Conservation (phyloP, 1,140 invertebrate genomes). For the Pinna nobilis region DNA sequence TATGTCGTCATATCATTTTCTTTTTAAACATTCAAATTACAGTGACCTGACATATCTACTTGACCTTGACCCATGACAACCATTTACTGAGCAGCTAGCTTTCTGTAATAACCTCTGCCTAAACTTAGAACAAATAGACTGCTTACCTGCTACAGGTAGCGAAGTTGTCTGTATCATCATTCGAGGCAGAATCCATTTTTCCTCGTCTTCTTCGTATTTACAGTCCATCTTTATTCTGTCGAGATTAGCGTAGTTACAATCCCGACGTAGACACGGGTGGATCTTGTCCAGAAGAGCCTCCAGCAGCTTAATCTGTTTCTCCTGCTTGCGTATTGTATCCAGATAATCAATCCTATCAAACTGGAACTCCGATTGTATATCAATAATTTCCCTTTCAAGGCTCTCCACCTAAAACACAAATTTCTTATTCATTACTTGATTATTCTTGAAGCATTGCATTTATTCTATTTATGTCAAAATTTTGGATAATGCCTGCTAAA, state of each 20-base stretch:
- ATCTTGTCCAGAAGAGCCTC: slow-evolving; percentile 82
- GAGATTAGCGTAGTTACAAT: slow-evolving; percentile 82
- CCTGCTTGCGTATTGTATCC: slow-evolving; percentile 87
- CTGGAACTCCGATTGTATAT: slow-evolving; percentile 90
- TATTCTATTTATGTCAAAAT: too few species aligned
- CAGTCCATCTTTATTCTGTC: slow-evolving; percentile 81
- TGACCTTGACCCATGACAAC: too few species aligned
- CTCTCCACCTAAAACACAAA: slow-evolving; percentile 32
- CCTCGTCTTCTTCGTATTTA: slow-evolving; percentile 85
- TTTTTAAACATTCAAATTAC: too few species aligned
- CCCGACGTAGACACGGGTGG: slow-evolving; percentile 82
- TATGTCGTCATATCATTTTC: too few species aligned
- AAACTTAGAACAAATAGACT: neutral
- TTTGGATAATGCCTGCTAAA: too few species aligned
- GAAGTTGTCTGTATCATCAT: slow-evolving; percentile 80
- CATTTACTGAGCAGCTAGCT: too few species aligned
- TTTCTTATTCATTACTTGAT: too few species aligned
- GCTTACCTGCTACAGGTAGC: slow-evolving; percentile 78
- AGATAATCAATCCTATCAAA: slow-evolving; percentile 88
- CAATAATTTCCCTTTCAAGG: slow-evolving; percentile 82
- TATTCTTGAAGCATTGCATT: too few species aligned
- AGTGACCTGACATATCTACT: too few species aligned
- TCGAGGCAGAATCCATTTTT: slow-evolving; percentile 85
- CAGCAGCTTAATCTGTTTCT: slow-evolving; percentile 83
- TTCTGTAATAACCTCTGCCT: too few species aligned